A percentile compares a stretch with the other conserved stretches of the same genome.
Evolutionary conservation across 2,888 invertebrate species (phyloP).

Genomic region (Lasioglossum marginatum): DNA sequence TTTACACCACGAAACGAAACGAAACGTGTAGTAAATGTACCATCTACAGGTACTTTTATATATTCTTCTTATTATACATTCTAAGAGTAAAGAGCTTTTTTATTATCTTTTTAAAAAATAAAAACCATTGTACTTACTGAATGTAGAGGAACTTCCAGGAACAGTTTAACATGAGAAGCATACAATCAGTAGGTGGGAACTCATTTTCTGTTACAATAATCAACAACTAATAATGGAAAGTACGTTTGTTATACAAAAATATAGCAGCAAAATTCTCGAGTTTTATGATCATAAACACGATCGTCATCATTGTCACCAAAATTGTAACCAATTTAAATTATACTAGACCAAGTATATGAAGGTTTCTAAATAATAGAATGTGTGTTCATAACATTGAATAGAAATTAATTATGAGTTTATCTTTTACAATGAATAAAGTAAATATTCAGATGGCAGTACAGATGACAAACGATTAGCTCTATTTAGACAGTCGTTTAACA

Average conservation of each 20-base stretch:
- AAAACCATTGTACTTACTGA: not conserved
- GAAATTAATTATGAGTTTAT: too few species aligned
- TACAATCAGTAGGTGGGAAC: not conserved
- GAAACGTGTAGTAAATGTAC: too few species aligned
- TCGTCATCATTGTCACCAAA: not conserved
- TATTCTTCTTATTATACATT: too few species aligned
- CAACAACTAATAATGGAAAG: not conserved
- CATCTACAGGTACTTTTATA: too few species aligned
- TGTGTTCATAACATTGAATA: not conserved
- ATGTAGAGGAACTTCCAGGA: not conserved
- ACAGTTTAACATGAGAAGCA: not conserved
- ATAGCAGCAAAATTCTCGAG: not conserved
- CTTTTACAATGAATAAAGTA: not conserved
- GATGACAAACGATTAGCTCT: not conserved
- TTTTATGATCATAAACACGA: not conserved
- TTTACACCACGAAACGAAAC: too few species aligned
- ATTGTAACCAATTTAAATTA: not conserved
- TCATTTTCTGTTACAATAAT: not conserved
- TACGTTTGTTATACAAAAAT: not conserved
- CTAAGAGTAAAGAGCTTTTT: too few species aligned
- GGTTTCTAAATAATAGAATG: not conserved
- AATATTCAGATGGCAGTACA: not conserved
- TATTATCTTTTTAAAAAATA: not conserved
- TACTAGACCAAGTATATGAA: not conserved
- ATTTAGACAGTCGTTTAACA: too few species aligned